A percentile compares a stretch with the other conserved stretches of the same genome.
These are phyloP conservation scores for Sarcophaga bullata DNA, from an alignment of 1,140 invertebrate species.

Conservation along the genomic window DNA sequence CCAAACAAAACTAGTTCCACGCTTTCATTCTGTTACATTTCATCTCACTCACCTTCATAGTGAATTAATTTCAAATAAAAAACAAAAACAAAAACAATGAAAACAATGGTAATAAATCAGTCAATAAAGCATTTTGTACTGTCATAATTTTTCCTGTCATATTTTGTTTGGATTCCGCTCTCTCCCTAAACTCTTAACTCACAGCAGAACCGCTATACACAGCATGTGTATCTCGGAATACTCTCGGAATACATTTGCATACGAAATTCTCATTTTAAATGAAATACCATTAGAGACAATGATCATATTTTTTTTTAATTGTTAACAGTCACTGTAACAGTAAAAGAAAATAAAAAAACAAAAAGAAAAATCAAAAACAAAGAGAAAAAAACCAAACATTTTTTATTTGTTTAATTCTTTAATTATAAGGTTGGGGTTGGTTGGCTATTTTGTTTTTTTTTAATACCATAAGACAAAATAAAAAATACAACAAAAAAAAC, in stretches of 20 bases:
- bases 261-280: constrained; percentile 20
- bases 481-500: constrained; percentile 23
- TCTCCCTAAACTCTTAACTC: neutral
- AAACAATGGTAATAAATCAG: neutral
- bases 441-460: neutral
- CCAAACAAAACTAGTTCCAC: too few relatives aligned
- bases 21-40: too few relatives aligned
- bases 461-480: too few relatives aligned
- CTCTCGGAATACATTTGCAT: neutral
- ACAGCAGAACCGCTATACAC: too few relatives aligned
- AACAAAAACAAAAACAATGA: neutral
- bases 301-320: neutral
- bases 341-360: neutral
- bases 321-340: neutral
- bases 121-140: neutral
- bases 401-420: constrained; percentile 40
- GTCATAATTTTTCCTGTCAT: neutral
- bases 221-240: neutral
- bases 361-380: too few relatives aligned
- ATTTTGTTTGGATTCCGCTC: neutral
- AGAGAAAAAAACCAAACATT: neutral
- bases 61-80: neutral
- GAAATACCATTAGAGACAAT: neutral
- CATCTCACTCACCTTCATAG: neutral
- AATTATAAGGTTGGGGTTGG: constrained; percentile 39